Conservation (phyloP, 2,113 vertebrate genomes). For the Piprites chloris region DNA sequence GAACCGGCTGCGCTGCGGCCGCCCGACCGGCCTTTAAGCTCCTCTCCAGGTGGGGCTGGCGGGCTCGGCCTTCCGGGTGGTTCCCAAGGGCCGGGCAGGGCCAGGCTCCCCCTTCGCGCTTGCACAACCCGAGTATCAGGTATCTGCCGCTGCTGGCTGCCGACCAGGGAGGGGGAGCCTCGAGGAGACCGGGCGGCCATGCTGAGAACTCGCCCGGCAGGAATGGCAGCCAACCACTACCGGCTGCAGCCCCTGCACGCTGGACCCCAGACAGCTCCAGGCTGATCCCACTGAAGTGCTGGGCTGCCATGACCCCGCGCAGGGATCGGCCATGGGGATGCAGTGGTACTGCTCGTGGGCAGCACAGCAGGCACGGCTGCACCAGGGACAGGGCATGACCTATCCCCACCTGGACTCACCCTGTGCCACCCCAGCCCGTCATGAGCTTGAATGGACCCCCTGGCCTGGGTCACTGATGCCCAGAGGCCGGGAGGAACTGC, state of each 20-base stretch:
- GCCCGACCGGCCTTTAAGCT: conserved; percentile 51
- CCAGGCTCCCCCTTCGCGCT: conserved; percentile 55
- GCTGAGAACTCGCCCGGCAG: conserved; percentile 32
- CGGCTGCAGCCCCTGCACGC: neutral
- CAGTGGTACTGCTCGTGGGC: rapidly evolving
- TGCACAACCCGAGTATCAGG: conserved; percentile 66
- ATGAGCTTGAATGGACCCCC: rapidly evolving
- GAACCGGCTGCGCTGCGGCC: neutral
- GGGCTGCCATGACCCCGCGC: rapidly evolving
- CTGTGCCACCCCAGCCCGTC: rapidly evolving
- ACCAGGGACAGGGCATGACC: rapidly evolving
- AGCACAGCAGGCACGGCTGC: rapidly evolving
- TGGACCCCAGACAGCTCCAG: neutral
- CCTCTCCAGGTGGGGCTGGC: conserved; percentile 58
- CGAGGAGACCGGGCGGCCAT: neutral
- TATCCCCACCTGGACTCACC: neutral
- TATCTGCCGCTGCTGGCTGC: conserved; percentile 48
- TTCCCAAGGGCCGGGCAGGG: conserved; percentile 47
- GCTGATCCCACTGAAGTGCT: neutral
- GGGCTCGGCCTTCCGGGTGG: conserved; percentile 58
- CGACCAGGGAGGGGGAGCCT: conserved; percentile 64
- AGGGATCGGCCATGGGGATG: neutral
- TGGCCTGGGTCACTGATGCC: neutral
- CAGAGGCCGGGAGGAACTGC: neutral
- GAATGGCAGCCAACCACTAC: neutral